Evolutionary conservation across 2,888 invertebrate species (phyloP).

Genomic region (Galerucella nymphaeae): DNA sequence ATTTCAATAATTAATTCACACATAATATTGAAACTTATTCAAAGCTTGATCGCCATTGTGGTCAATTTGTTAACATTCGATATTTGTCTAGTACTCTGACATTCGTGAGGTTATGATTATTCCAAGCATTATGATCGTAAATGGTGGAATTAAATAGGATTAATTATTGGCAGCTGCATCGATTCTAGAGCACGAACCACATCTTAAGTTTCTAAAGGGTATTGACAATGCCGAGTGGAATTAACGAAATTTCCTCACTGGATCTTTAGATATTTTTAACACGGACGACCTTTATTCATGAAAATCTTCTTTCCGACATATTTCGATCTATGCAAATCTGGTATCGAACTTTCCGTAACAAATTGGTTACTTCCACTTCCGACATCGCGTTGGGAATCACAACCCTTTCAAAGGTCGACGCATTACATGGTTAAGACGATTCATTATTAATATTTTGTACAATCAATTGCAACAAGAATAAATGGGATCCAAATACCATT

Average conservation of each 20-base stretch:
- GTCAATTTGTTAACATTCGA: slow-evolving; percentile 20
- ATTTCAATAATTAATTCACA: no score
- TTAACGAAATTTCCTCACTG: background rate
- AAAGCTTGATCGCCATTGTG: background rate
- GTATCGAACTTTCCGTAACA: slow-evolving; percentile 56
- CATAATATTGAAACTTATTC: no score
- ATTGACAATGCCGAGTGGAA: background rate
- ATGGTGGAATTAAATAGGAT: slow-evolving; percentile 38
- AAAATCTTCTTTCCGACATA: slow-evolving; percentile 29
- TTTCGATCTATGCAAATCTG: slow-evolving; percentile 43
- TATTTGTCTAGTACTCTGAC: slow-evolving; percentile 39
- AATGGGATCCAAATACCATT: no score
- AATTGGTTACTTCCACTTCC: slow-evolving; percentile 61
- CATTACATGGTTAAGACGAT: slow-evolving; percentile 46
- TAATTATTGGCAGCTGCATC: slow-evolving; percentile 38
- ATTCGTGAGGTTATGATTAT: slow-evolving; percentile 43
- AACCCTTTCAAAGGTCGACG: slow-evolving; percentile 10
- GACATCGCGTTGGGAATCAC: slow-evolving; percentile 51
- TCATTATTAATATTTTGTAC: background rate
- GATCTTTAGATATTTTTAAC: background rate
- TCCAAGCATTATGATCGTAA: slow-evolving; percentile 40
- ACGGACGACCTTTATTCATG: background rate
- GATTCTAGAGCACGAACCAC: slow-evolving; percentile 27
- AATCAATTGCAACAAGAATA: no score
- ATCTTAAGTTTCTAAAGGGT: slow-evolving; percentile 20